Evolutionary conservation across 1,140 invertebrate species (phyloP).

Genomic region (Helicoverpa armigera): DNA sequence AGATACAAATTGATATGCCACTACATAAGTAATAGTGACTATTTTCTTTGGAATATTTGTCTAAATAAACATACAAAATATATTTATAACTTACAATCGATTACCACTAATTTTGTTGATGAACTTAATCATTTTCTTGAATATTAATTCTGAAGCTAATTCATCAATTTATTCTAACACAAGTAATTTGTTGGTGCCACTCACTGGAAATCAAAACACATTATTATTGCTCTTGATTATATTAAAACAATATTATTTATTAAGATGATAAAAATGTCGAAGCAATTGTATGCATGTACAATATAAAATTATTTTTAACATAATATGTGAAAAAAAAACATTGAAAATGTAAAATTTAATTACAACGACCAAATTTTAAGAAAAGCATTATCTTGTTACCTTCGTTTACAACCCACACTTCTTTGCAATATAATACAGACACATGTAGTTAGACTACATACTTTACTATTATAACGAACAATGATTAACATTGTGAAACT

Average conservation of each 20-base stretch:
- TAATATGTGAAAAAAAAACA: too few species aligned
- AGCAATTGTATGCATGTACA: too few species aligned
- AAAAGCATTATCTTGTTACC: constrained; percentile 7
- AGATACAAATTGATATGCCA: constrained; percentile 41
- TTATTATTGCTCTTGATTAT: neutral
- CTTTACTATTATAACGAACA: constrained; percentile 43
- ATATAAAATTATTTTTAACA: too few species aligned
- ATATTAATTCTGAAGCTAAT: neutral
- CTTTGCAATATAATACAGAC: constrained; percentile 57
- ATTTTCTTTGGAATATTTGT: constrained; percentile 64
- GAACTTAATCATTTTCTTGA: constrained; percentile 5
- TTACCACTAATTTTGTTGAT: constrained; percentile 34
- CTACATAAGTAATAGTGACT: constrained; percentile 50
- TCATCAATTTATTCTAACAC: neutral
- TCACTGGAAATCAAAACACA: constrained; percentile 16
- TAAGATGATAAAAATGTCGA: too few species aligned
- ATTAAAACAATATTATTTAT: too few species aligned
- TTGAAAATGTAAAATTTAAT: neutral
- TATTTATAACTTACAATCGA: constrained; percentile 16
- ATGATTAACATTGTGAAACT: constrained; percentile 56
- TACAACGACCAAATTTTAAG: constrained; percentile 1
- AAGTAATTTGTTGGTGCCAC: neutral
- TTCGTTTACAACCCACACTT: constrained; percentile 49
- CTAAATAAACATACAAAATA: constrained; percentile 46
- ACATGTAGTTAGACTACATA: constrained; percentile 67